Percentiles rank a stretch among this genome's conserved stretches.
These are phyloP conservation scores for Andrena minutula DNA, from an alignment of 2,888 invertebrate genomes.

Conservation along the genomic window DNA sequence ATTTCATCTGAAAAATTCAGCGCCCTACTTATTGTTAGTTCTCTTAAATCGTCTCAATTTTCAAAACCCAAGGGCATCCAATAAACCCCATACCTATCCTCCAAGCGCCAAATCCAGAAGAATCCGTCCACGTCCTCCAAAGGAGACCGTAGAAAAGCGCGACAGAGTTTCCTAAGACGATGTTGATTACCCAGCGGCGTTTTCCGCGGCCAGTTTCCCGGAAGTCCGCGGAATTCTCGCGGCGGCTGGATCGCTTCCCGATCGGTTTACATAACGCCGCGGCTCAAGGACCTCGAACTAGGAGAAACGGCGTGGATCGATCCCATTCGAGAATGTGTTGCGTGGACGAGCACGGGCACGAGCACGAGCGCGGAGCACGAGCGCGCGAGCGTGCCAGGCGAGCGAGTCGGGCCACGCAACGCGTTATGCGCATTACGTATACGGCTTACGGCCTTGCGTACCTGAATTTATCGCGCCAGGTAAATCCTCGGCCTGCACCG, in stretches of 20 bases:
- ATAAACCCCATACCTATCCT: not conserved
- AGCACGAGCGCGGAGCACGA: too few relatives aligned
- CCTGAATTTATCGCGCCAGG: constrained; percentile 78
- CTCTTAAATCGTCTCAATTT: not conserved
- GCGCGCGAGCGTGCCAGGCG: not conserved
- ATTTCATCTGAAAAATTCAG: too few relatives aligned
- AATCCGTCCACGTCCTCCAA: not conserved
- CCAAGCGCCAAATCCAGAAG: not conserved
- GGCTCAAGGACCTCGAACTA: constrained; percentile 66
- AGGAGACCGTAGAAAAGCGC: not conserved
- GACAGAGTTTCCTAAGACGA: not conserved
- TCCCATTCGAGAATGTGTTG: constrained; percentile 16
- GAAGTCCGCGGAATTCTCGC: constrained; percentile 44
- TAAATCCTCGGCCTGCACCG: constrained; percentile 67
- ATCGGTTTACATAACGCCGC: constrained; percentile 71
- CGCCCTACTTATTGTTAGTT: not conserved
- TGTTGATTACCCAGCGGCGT: not conserved
- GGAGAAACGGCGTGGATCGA: constrained; percentile 27
- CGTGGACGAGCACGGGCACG: constrained; percentile 11
- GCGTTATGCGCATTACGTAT: constrained; percentile 68
- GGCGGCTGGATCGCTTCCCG: constrained; percentile 60
- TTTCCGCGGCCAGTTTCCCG: constrained; percentile 15
- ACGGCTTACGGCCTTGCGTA: constrained; percentile 74
- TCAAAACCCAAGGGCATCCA: not conserved
- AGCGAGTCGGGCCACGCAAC: constrained; percentile 55